Evolutionary conservation across 2,797 vertebrate species (phyloP), one percentile per base, ranked within the genome.

Genomic region (Bradypodion ventrale): DNA sequence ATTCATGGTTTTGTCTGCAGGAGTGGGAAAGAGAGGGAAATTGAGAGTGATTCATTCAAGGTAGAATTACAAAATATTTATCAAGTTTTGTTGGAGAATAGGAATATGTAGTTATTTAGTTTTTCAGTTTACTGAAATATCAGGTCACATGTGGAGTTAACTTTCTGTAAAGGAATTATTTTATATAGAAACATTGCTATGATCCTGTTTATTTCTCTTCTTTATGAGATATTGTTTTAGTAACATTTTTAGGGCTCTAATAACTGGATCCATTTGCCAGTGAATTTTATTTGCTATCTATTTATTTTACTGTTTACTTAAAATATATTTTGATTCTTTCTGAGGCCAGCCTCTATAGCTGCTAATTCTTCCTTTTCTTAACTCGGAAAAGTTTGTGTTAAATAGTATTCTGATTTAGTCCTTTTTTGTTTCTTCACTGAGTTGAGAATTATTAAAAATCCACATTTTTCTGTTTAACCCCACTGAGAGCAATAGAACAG

Each of bases 31-130:
- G 27, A 27, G 19, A 21, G 1, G 9, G 13, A 66, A n/a, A n/a
- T n/a, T 37, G 29, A 68, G 8, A n/a, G 23, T 60, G 32, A 37
- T 42, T 69, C 2, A 8, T 23, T 32, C 68, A 32, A 78, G 23
- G 10, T n/a, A 63, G 25, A 66, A 70, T 63, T 82, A 70, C 16
- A 0, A 0, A 1, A 29, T 23, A 56, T 21, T 65, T 60, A 3
- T 60, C n/a, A 78, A 49, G n/a, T 2, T 65, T 85, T 0, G 10
- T 59, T 19, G 15, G 21, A 3, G 62, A 0, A 0, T 32, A 60
- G 6, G 19, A 56, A 62, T 40, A n/a, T 66, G 46, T 49, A 8
- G 46, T 49, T 49, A 12, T 49, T 49, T 49, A 49, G 46, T 49
- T 49, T 80, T 75, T 75, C 27, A 42, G 44, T 21, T 35, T 83